Evolutionary conservation across 2,888 invertebrate species (phyloP).

Genomic region (Pterostichus madidus): DNA sequence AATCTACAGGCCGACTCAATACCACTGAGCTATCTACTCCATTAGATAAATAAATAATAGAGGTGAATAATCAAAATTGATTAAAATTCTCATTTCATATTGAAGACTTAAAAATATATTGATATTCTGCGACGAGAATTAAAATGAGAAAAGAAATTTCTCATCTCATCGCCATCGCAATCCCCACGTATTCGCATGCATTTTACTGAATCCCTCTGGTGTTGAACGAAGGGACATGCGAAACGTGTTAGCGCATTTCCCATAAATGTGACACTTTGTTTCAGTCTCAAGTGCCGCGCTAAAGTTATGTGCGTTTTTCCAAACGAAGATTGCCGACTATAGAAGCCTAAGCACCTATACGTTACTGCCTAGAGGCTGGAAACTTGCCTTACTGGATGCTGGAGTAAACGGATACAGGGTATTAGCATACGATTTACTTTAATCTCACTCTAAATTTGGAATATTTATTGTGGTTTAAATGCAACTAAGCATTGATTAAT

Average conservation of each 20-base stretch:
- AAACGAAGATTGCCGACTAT: conserved; percentile 40
- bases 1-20: too few relatives aligned
- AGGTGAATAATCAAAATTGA: too few relatives aligned
- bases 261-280: conserved; percentile 61
- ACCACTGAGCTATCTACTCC: too few relatives aligned
- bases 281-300: conserved; percentile 48
- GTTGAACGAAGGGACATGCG: conserved; percentile 30
- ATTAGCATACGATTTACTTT: conserved; percentile 34
- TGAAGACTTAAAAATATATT: too few relatives aligned
- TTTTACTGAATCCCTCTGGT: background rate
- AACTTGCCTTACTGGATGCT: background rate
- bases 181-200: background rate
- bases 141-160: too few relatives aligned
- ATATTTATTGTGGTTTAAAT: conserved; percentile 6
- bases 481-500: conserved; percentile 1
- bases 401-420: conserved; percentile 24
- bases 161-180: background rate
- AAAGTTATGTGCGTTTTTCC: conserved; percentile 35
- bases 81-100: too few relatives aligned
- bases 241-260: conserved; percentile 59
- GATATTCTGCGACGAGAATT: too few relatives aligned
- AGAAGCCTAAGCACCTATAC: conserved; percentile 19
- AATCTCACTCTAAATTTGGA: conserved; percentile 25
- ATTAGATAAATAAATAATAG: too few relatives aligned
- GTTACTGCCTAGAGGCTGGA: conserved; percentile 27